Evolutionary conservation across 2,888 invertebrate species (phyloP), one percentile per base, ranked within the genome.

Genomic region (Drosophila helvetica): DNA sequence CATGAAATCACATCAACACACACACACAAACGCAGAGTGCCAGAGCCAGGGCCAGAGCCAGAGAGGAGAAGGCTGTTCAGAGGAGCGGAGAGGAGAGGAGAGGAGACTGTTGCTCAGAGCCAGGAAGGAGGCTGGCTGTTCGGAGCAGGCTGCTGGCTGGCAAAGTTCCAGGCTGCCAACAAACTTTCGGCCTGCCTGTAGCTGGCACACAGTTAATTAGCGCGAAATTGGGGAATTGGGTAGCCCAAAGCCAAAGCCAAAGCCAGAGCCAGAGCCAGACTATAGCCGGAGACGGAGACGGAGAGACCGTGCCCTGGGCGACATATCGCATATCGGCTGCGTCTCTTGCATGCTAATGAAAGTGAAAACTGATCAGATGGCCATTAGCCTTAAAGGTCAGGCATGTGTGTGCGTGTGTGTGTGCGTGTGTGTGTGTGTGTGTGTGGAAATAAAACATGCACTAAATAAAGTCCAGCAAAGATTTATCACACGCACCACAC

Each of bases 141-240:
- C 10, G 3, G 3, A 54, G 18, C 45, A 50, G 43, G 46, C 58
- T 45, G 52, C 5, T 33, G 33, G 57, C 55, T 87, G 83, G 85
- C 87, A 83, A 77, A 72, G 74, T 87, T 87, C 79, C 82, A 87
- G n/a, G 15, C n/a, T 38, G 70, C 58, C 50, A 33, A 38, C 22
- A 53, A 75, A 77, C 66, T 70, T 68, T 68, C 65, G 54, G 61
- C 15, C 15, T 38, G 38, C 38, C 38, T 38, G 66, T 67, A 65
- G 69, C 73, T 87, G 87, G 87, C 85, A 83, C 87, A 81, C 87
- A 87, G 83, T 87, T 83, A 83, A 83, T 83, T 83, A 83, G 85
- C 87, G 83, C 76, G 72, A 83, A 87, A 87, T 83, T 83, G 83
- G 67, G 63, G 30, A 62, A 50, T 30, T 33, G 25, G 7, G 51